phyloP scores from a whole-genome alignment of 2,888 invertebrate species.

The Meta bourneti region DNA sequence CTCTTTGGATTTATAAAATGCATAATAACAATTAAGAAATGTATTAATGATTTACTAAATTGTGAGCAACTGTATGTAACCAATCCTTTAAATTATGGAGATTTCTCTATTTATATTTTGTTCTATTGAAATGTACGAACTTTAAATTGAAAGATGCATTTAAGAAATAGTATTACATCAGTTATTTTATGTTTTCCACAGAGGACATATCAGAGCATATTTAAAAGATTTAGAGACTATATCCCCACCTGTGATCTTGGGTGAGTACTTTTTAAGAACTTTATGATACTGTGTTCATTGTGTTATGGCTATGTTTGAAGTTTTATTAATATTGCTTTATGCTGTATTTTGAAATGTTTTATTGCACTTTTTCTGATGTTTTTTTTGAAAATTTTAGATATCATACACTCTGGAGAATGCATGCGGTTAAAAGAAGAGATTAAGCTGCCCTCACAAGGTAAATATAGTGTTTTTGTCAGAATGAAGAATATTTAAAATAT shows the following conservation, averaged over 20 bases:
- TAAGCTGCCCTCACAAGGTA: slow-evolving; percentile 88
- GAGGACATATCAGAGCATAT: slow-evolving; percentile 93
- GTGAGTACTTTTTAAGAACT: slow-evolving; percentile 77
- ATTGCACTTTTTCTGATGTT: neutral
- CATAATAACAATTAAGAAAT: too few species aligned
- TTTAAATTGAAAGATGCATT: neutral
- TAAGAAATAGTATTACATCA: neutral
- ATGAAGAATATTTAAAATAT: neutral
- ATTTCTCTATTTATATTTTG: too few species aligned
- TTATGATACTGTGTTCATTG: neutral
- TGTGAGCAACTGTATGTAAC: too few species aligned
- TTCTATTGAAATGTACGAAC: neutral
- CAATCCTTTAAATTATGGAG: too few species aligned
- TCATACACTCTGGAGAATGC: slow-evolving; percentile 94
- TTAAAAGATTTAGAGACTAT: slow-evolving; percentile 97
- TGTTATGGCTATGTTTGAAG: neutral
- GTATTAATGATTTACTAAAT: too few species aligned
- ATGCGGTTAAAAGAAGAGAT: slow-evolving; percentile 90
- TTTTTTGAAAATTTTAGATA: slow-evolving; percentile 83
- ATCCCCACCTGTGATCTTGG: slow-evolving; percentile 92
- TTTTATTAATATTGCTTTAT: neutral
- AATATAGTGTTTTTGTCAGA: neutral
- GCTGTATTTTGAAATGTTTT: too few species aligned
- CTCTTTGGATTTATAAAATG: too few species aligned
- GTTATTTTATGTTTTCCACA: slow-evolving; percentile 9